Evolutionary conservation across 35 echinoderm and acorn worm genomes (phyloP).

Genomic region (Patiria miniata): DNA sequence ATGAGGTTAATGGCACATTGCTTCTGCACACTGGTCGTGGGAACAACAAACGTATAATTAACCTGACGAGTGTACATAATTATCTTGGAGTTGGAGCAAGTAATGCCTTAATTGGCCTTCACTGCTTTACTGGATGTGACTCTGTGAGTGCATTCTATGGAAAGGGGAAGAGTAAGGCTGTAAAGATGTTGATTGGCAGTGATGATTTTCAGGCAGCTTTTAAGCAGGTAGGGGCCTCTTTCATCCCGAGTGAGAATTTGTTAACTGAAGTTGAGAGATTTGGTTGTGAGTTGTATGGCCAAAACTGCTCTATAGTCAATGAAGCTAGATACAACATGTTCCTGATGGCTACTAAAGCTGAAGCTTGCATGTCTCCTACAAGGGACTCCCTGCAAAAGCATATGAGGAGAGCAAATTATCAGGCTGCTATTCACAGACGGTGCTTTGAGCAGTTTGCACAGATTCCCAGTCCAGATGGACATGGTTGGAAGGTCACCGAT

Average conservation of each 20-base stretch:
- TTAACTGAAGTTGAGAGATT: neutral
- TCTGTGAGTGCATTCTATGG: constrained; percentile 38
- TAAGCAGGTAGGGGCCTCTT: neutral
- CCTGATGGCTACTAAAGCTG: constrained; percentile 24
- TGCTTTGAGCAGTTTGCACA: constrained; percentile 27
- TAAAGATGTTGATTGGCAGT: constrained; percentile 22
- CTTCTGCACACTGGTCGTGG: constrained; percentile 27
- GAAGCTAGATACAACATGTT: constrained; percentile 45
- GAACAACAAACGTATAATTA: neutral
- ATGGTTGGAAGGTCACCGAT: constrained; percentile 43
- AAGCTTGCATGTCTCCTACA: constrained; percentile 39
- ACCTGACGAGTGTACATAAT: neutral
- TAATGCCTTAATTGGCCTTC: constrained; percentile 13
- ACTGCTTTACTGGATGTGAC: constrained; percentile 56
- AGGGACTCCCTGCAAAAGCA: constrained; percentile 50
- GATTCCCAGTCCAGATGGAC: constrained; percentile 11
- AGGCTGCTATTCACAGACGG: constrained; percentile 34
- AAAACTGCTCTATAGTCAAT: neutral
- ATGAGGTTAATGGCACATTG: neutral
- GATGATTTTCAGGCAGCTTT: neutral
- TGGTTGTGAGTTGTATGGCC: constrained; percentile 30
- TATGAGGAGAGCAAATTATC: constrained; percentile 49
- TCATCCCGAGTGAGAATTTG: neutral
- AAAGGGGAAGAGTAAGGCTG: constrained; percentile 33
- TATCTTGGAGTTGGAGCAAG: constrained; percentile 1